Evolutionary conservation across 2,113 vertebrate species (phyloP), one percentile per base, ranked within the genome.

Genomic region (Bufo bufo): DNA sequence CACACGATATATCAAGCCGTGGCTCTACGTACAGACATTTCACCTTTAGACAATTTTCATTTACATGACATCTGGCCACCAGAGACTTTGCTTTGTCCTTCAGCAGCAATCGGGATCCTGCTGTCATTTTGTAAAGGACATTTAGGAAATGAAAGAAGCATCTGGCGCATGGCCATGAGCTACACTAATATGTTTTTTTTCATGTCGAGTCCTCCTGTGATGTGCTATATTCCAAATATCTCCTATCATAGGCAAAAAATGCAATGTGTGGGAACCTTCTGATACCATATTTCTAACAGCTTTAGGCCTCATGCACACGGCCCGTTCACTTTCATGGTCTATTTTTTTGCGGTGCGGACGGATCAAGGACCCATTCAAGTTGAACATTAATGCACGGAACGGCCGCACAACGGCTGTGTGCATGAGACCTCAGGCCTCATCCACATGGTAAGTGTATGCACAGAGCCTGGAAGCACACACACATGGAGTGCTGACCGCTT

Each of bases 11-110:
- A 75, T 75, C 16, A 75, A 19, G 72, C 72, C 4, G 45, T 8
- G 17, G 8, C 47, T 14, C 71, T 75, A 45, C 17, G 17, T 11
- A 20, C 16, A 75, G 72, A 50, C 17, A 20, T 75, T 75, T 75
- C 72, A 75, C 72, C 72, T 75, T 49, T 75, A 49, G 72, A 75
- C 45, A 20, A 50, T 47, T 72, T 75, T 50, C 45, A 75, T 49
- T 50, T 49, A 75, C 45, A 50, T 50, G 72, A 75, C 45, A 75
- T 75, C 16, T 47, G 4, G 72, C 72, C 47, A 75, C 72, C 72
- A 49, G 72, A 75, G 72, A 75, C 47, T 19, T 49, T 4, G 72
- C 72, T 75, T 75, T 75, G 72, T 75, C 72, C 72, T 75, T 75
- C 71, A 4, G 72, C 72, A 50, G 47, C 47, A 20, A 75, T 75